phyloP scores from a whole-genome alignment of 2,113 vertebrate genomes.

The Telmatochromis bifrenatus region DNA sequence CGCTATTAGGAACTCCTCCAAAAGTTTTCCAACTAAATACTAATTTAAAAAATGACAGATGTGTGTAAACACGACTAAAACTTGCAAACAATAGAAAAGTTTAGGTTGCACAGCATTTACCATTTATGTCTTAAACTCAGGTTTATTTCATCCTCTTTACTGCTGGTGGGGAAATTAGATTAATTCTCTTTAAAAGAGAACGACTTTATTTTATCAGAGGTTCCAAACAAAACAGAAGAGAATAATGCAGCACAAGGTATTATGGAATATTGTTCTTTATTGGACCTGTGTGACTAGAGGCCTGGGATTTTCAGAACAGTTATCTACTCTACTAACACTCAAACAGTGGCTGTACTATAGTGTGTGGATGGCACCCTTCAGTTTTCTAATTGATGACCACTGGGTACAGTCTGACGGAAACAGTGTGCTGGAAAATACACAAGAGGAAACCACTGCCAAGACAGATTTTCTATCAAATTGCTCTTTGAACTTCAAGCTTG shows the following conservation, averaged over 20 bases:
- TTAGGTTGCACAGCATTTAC: not conserved
- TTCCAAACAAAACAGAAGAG: not conserved
- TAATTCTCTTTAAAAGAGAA: not conserved
- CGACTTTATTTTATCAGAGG: not conserved
- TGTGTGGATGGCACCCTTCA: conserved; percentile 59
- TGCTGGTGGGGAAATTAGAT: not conserved
- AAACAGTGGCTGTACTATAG: conserved; percentile 27
- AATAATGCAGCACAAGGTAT: not conserved
- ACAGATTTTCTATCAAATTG: conserved; percentile 59
- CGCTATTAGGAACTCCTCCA: not conserved
- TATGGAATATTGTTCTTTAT: not conserved
- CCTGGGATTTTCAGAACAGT: not conserved
- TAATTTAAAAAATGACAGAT: not conserved
- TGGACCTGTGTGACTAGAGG: not conserved
- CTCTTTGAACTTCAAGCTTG: conserved; percentile 66
- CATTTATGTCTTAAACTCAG: not conserved
- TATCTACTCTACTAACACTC: conserved; percentile 1
- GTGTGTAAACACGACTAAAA: accelerated
- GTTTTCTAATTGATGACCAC: conserved; percentile 68
- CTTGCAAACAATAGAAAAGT: not conserved
- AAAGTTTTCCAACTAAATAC: not conserved
- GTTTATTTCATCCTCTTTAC: not conserved
- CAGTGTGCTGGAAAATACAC: conserved; percentile 49
- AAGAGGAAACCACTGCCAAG: conserved; percentile 55
- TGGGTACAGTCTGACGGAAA: conserved; percentile 64